Conservation (phyloP, 2,888 invertebrate genomes). For the Xiphydria camelus region DNA sequence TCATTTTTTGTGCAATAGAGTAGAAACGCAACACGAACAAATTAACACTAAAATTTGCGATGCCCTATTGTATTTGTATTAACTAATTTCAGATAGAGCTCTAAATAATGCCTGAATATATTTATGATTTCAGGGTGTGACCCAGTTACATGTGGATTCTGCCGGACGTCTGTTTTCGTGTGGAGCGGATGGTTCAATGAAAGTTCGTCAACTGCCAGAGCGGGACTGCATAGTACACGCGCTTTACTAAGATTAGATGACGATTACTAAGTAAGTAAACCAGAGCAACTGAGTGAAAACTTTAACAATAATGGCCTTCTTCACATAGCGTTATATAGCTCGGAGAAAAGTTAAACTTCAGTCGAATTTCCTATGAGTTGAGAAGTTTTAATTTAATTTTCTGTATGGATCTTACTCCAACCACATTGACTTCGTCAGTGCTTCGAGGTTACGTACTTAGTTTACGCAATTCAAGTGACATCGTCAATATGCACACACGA, state of each 20-base stretch:
- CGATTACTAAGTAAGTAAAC: constrained; percentile 28
- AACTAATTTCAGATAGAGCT: neutral
- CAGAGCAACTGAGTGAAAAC: constrained; percentile 22
- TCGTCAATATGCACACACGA: too few species aligned
- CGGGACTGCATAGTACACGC: constrained; percentile 67
- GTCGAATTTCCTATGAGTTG: too few species aligned
- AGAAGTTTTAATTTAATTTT: too few species aligned
- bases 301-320: constrained; percentile 16
- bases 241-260: constrained; percentile 56
- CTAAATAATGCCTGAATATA: constrained; percentile 1
- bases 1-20: neutral
- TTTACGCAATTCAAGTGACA: too few species aligned
- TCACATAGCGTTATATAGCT: constrained; percentile 5
- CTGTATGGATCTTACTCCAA: too few species aligned
- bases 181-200: constrained; percentile 98
- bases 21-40: neutral
- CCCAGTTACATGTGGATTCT: constrained; percentile 90
- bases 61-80: neutral
- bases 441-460: too few species aligned
- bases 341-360: constrained; percentile 1
- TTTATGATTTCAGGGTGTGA: constrained; percentile 69
- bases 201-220: constrained; percentile 91
- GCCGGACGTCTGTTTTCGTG: constrained; percentile 93
- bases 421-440: too few species aligned
- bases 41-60: constrained; percentile 1